Evolutionary conservation across 2,888 invertebrate genomes (phyloP), one percentile per base, ranked within the genome.

Genomic region (Lycaena phlaeas): DNA sequence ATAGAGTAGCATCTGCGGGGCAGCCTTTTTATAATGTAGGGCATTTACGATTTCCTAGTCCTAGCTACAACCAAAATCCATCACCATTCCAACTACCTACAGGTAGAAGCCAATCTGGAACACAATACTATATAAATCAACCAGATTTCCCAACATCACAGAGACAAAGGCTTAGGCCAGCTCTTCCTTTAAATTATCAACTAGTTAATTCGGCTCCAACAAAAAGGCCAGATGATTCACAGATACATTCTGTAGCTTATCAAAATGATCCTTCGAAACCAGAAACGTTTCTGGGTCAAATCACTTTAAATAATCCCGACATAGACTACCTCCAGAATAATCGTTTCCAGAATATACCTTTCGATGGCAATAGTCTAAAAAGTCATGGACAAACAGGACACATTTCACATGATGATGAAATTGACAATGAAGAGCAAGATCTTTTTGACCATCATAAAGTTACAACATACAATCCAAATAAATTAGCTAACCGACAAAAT

Each of bases 201-300:
- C 58, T 77, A 48, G 64, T 73, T 36, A 81, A 84, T 47, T 79
- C 81, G 40, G 79, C 81, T 3, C 78, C 85, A 22, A 87, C 87
- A 2, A 82, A 85, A 57, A 74, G 82, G 56, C 89, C 88, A 27
- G 87, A 88, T 49, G 73, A 79, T 43, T 75, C 87, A 46, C 79
- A 86, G 54, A 86, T 87, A 51, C 87, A 87, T 57, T 81, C 84
- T n/a, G 72, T 79, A 37, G 85, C 82, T 3, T 87, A 87, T 55
- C 87, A 85, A 56, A 85, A 86, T 57, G 84, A 87, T 54, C 88
- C 88, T 9, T 86, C 87, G 2, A 87, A 87, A 59, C 86, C 87
- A 14, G 88, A 88, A 74, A 87, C 87, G 27, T 88, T 88, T 62
- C 65, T 89, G 43, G 88, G 88, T 5, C 87, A 89, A 72, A 87